Evolutionary conservation across 2,113 vertebrate genomes (phyloP).

Genomic region (Lepus americanus): DNA sequence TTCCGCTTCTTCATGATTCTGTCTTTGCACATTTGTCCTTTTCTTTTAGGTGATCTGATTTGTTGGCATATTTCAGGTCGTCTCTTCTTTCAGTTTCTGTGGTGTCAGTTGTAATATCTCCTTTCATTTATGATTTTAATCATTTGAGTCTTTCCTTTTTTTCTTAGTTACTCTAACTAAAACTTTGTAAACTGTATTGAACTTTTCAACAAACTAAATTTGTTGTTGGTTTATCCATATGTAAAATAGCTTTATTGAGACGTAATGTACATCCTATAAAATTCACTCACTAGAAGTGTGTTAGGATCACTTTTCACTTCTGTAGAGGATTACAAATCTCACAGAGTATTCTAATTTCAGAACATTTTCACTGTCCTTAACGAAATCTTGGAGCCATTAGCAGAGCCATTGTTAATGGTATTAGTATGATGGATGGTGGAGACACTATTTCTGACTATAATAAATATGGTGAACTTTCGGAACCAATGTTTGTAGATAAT

Average conservation of each 20-base stretch:
- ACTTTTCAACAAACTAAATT: not conserved
- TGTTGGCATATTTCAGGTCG: not conserved
- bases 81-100: conserved; percentile 25
- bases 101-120: not conserved
- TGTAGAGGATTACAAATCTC: not conserved
- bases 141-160: not conserved
- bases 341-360: conserved; percentile 4
- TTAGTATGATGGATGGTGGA: not conserved
- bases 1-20: not conserved
- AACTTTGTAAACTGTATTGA: not conserved
- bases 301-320: not conserved
- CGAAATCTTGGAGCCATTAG: not conserved
- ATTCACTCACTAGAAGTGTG: not conserved
- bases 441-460: not conserved
- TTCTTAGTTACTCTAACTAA: not conserved
- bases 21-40: not conserved
- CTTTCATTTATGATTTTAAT: conserved; percentile 23
- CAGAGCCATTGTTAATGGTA: not conserved
- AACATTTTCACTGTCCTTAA: not conserved
- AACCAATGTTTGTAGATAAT: not conserved
- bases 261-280: not conserved
- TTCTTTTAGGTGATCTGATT: not conserved
- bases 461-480: not conserved
- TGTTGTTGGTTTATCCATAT: not conserved
- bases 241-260: not conserved